Evolutionary conservation across 2,888 invertebrate species (phyloP), one percentile per base, ranked within the genome.

Genomic region (Dryobotodes eremita): DNA sequence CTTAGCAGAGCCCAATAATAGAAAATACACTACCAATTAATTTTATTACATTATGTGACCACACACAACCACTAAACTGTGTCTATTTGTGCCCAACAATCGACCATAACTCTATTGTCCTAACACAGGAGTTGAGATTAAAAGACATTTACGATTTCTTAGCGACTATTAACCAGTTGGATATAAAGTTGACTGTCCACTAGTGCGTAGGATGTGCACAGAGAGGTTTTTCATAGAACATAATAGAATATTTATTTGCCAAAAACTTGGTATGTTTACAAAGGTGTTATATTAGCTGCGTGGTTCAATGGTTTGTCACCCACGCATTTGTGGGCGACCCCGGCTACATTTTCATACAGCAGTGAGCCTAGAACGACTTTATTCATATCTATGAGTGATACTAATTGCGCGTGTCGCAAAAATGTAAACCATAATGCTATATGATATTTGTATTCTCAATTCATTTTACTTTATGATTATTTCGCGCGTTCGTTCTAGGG

Each of bases 81-180:
- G 53, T 71, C 64, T 74, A 68, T 83, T 86, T 76, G n/a, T 46
- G 55, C 7, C 46, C 11, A 62, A 77, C 17, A 73, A 70, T 71
- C 53, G 31, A 1, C 65, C 57, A 70, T 85, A 76, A 81, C 76
- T 77, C 36, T 75, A 50, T 61, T 64, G 64, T 65, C n/a, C 36
- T 64, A 71, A 78, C 64, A 75, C 77, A 80, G 76, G 36, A 88
- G 78, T 62, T 71, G 62, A 81, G 77, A 84, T 80, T 81, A 74
- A 66, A 79, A 75, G 78, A 85, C 71, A 65, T 89, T 89, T 82
- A 89, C 84, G 88, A 80, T 84, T 79, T 86, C 79, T 85, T 80
- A 61, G 36, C 62, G 59, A 57, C 62, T 53, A 78, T 85, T 64
- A 89, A 85, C 61, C 62, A 61, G 64, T 71, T 68, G 65, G 65